Evolutionary conservation across 1,140 invertebrate species (phyloP), one percentile per base, ranked within the genome.

Genomic region (Pygmarrhopalites habei): DNA sequence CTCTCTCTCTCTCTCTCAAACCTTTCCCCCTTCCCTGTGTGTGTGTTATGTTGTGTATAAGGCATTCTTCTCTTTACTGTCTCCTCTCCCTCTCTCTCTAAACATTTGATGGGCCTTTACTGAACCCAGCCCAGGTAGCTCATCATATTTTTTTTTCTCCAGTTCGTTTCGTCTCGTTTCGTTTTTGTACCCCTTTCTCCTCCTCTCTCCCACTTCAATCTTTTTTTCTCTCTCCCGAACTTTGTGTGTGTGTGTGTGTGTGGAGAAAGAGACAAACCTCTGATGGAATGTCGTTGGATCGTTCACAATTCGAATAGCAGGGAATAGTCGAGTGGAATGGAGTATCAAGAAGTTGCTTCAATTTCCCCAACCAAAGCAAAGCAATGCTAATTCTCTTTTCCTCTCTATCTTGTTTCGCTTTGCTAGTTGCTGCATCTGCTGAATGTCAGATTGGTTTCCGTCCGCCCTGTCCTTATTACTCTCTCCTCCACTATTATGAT

Each of bases 381-480:
- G 26, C 30, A 21, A 57, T 60, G 46, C 46, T 60, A 60, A 60
- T 60, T 60, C 58, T 51, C 46, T 23, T 7, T 49, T 39, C 4
- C 21, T n/a, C n/a, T n/a, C n/a, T n/a, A 12, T 19, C 15, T 39
- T 58, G 55, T 44, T 58, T 52, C 49, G 49, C 49, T 52, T 52
- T 52, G 49, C 49, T 52, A 52, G 49, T 28, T 63, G 39, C 47
- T 30, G 43, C 30, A 58, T 58, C 39, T 58, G 4, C 23, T 58
- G 56, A 58, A 58, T 64, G 62, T 64, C 62, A 64, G 49, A 39
- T 57, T 63, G 60, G 52, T 52, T 49, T 57, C 62, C 44, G 12
- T 23, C 23, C 32, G 15, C 32, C 15, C 15, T 35, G 5, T 35
- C 32, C n/a, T n/a, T n/a, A n/a, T n/a, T n/a, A n/a, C n/a, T n/a